Evolutionary conservation across 2,113 vertebrate genomes (phyloP).

Genomic region (Myrmecophaga tridactyla): DNA sequence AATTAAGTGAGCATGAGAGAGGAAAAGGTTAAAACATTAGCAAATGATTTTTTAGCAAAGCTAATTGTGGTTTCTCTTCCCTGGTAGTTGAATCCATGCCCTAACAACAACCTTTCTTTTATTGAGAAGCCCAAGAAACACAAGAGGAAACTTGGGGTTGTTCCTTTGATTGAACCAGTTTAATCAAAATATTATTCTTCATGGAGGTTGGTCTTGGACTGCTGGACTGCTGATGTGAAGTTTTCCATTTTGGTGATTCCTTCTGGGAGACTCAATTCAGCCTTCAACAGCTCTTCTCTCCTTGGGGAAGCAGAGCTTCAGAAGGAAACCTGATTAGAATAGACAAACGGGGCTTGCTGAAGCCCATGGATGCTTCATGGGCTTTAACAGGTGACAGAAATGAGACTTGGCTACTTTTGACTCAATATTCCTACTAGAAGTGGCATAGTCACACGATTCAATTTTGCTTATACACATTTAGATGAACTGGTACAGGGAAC

Average conservation of each 20-base stretch:
- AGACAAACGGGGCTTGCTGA: background rate
- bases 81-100: constrained; percentile 23
- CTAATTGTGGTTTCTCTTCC: background rate
- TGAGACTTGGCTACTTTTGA: background rate
- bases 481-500: constrained; percentile 30
- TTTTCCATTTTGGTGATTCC: constrained; percentile 52
- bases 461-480: background rate
- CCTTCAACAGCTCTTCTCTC: background rate
- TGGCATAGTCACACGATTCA: background rate
- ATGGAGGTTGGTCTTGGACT: constrained; percentile 11
- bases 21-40: background rate
- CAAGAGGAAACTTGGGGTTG: accelerated
- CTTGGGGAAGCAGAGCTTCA: constrained; percentile 6
- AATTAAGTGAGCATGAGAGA: background rate
- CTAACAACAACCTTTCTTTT: constrained; percentile 24
- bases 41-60: constrained; percentile 48
- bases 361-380: background rate
- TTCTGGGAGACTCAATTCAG: background rate
- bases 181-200: constrained; percentile 70
- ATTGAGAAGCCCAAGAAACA: constrained; percentile 32
- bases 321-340: constrained; percentile 45
- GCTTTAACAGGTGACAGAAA: constrained; percentile 34
- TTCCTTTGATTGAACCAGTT: constrained; percentile 58
- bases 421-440: background rate
- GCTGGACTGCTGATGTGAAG: constrained; percentile 54